Base-by-base conservation (phyloP, 1,140 invertebrate species). In the Drosophila novamexicana region DNA sequence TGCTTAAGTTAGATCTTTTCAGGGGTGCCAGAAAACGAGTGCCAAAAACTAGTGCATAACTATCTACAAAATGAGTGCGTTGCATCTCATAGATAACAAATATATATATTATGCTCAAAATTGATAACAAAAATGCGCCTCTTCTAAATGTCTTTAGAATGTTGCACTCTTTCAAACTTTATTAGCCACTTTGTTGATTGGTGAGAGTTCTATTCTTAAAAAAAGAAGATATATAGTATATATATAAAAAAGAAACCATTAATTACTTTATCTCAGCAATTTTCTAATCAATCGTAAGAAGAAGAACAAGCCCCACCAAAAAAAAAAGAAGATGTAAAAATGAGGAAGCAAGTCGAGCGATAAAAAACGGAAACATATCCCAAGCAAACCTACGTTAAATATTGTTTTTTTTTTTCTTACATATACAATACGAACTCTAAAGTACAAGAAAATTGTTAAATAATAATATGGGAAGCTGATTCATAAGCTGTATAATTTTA, bases 81-180 rank as follows among this genome's bases (percentile, higher is more conserved):
- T 42, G 39, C 39, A 42, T 57, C 18, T 57, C 22, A 32, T 14
- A 29, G 32, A 32, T 57, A 7, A 47, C 1, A 10, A 47, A 7
- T 9, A 37, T 39, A 37, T 39, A 63, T 50, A 50, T 42, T 52
- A 65, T 79, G 79, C 83, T 88, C 74, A 85, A 83, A 72, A 86
- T 72, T 72, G 6, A 39, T 49, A 61, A 45, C 16, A 45, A 47
- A 47, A 73, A 75, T 72, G 85, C 90, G 85, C 85, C 85, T 90
- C 73, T 84, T 84, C 77, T 77, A 78, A 9, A 56, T 63, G 44
- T 71, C 70, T 44, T 36, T 65, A 74, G 81, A 84, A 79, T 84
- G 72, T 85, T 85, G 79, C 86, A 82, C 86, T 62, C 64, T 59
- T 82, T 85, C 58, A 82, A 79, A 78, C 69, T 82, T 86, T 75